A percentile compares a stretch with the other conserved stretches of the same genome.
Evolutionary conservation across 2,888 invertebrate genomes (phyloP).

Genomic region (Synanthedon andrenaeformis): DNA sequence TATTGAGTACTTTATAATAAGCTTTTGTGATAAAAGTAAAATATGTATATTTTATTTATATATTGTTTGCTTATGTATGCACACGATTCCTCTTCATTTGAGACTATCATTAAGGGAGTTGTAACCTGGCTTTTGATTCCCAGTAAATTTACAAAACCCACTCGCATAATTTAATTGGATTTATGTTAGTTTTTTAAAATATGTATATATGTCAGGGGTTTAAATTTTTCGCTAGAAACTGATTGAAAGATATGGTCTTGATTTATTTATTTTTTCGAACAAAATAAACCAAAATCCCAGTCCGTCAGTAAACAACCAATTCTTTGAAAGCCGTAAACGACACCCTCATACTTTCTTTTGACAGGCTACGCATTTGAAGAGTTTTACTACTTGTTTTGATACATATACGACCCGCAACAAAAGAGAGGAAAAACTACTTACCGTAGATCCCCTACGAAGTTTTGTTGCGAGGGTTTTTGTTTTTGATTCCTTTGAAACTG

Average conservation of each 20-base stretch:
- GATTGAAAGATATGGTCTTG: too few species aligned
- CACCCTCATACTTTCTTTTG: slow-evolving; percentile 4
- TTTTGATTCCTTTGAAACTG: neutral
- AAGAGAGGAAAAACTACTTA: neutral
- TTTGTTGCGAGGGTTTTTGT: neutral
- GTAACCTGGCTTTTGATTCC: too few species aligned
- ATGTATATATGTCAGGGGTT: too few species aligned
- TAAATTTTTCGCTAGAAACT: too few species aligned
- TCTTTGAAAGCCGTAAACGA: slow-evolving; percentile 3
- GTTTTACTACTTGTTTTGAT: slow-evolving; percentile 20
- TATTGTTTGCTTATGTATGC: neutral
- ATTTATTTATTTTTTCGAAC: too few species aligned
- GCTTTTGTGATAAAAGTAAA: neutral
- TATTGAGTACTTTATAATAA: slow-evolving; percentile 7
- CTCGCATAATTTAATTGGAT: too few species aligned
- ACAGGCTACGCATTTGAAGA: slow-evolving; percentile 7
- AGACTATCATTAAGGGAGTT: too few species aligned
- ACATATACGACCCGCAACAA: neutral
- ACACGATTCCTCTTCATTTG: too few species aligned
- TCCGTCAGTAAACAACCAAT: neutral
- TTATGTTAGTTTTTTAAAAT: too few species aligned
- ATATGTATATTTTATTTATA: neutral
- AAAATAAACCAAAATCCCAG: too few species aligned
- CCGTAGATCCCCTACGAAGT: neutral
- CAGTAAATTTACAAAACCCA: too few species aligned